Percentiles rank a stretch among this genome's conserved stretches.
Evolutionary conservation across 37 sponge, comb jelly and placozoan species (phyloP).

Genomic region (Crambe crambe): DNA sequence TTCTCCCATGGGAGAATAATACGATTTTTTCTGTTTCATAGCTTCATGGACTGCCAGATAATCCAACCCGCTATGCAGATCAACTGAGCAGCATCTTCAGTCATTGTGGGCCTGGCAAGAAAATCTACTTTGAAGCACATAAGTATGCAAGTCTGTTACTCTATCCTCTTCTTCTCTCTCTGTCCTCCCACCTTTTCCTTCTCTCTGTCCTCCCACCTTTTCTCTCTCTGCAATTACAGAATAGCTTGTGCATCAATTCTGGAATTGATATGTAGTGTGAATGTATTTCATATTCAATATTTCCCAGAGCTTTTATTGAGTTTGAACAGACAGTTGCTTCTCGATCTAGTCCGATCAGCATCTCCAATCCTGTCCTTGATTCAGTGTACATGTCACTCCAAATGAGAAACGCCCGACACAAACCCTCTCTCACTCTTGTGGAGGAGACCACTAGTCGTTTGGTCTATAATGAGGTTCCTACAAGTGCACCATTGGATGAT

Average conservation of each 20-base stretch:
- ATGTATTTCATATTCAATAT: neutral
- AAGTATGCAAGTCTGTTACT: slow-evolving; percentile 40
- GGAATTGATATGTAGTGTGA: neutral
- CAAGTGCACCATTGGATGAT: too few relatives aligned
- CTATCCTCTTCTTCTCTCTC: neutral
- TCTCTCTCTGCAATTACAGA: too few relatives aligned
- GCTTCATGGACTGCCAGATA: slow-evolving; percentile 57
- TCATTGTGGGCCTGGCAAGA: slow-evolving; percentile 58
- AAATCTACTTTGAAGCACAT: slow-evolving; percentile 62
- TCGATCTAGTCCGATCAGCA: neutral
- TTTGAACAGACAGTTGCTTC: slow-evolving; percentile 41
- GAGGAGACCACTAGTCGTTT: neutral
- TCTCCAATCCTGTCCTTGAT: slow-evolving; percentile 25
- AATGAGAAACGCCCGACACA: slow-evolving; percentile 24
- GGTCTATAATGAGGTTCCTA: too few relatives aligned
- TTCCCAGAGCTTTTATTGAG: slow-evolving; percentile 60
- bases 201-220: neutral
- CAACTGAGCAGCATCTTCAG: slow-evolving; percentile 41
- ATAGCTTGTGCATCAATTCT: neutral
- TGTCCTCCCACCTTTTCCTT: neutral
- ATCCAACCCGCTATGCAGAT: slow-evolving; percentile 39
- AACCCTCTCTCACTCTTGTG: neutral
- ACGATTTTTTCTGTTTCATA: neutral
- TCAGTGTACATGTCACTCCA: slow-evolving; percentile 68
- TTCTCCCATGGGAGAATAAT: too few relatives aligned